Base-by-base conservation (phyloP, 92 coral and sea anemone species). In the Muricea muricata region DNA sequence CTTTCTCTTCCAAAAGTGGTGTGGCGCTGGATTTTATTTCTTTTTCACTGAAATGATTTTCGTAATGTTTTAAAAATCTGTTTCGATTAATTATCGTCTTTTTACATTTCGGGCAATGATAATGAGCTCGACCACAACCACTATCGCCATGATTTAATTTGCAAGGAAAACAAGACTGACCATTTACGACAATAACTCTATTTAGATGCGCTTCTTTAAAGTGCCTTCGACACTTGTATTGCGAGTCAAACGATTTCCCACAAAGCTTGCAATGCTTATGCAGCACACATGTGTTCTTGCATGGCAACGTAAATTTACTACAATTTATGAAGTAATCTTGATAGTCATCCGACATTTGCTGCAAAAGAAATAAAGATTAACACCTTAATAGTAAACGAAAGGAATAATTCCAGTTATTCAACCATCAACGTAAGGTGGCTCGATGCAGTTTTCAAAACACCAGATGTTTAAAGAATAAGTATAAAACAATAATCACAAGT, bases 241-340 rank as follows among this genome's bases (percentile, higher is more conserved):
- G 50, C 34, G 73, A 55, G 30, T 37, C 73, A 23, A 54, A 85
- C 0, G 41, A 3, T 37, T 85, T 85, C 18, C 20, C 72, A 75
- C 88, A 85, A 1, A 75, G 39, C 1, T 7, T 34, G 61, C 88
- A 85, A 34, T 85, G 88, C 8, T 61, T 75, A 29, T 85, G 88
- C 1, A n/a, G 11, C 21, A 47, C 47, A 1, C 42, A 68, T 23
- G 41, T 32, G 20, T 12, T 23, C 7, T 68, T 1, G 34, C 39
- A 68, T 9, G 42, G 42, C 9, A 37, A 37, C 4, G 9, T 37
- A 35, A 11, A 37, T 61, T 61, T 33, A 13, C 23, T 1, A 23
- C 75, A 68, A 8, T 68, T 23, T 14, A 31, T 23, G 25, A 68
- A 68, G 25, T 68, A 68, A 28, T 31, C 40, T 24, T 55, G 65